Base-by-base conservation (phyloP, 2,113 vertebrate genomes). In the Chloropsis hardwickii region DNA sequence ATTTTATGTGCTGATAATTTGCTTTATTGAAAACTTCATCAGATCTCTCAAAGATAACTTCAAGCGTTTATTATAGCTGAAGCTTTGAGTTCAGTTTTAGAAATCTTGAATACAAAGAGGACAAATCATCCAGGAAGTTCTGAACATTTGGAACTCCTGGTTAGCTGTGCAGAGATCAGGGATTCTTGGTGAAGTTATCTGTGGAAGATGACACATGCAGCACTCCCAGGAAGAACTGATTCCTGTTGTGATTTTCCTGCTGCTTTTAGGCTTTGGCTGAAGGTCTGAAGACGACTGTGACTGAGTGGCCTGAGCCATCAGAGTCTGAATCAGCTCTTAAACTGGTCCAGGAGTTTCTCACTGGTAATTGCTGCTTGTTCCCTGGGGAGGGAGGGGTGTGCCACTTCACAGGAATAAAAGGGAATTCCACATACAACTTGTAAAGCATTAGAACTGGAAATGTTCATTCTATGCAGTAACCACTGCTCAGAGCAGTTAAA, bases 301-400 rank as follows among this genome's bases (percentile, higher is more conserved):
- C 98, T 1, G 98, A 99, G 70, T 99, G 99, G 99, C 97, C 98
- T 39, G 99, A 99, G 70, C 98, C 98, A 3, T 64, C 98, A 37
- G 98, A 99, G 92, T 94, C 94, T 66, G 98, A 97, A 28, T 97
- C 99, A 44, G 98, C 99, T 80, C 81, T 98, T 77, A 97, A 98
- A 66, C 93, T 99, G 86, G 98, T 98, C 58, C 98, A 98, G 94
- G 97, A 98, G 12, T 98, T 99, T 91, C 94, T 99, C 28, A 98
- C 98, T 92, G 99, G 99, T 99, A 96, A 81, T 39, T 85, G 47
- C 57, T 92, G 40, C 44, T 81, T 71, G 21, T 74, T 78, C 37
- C 5, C 0, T 10, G 31, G 39, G 58, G 8, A 42, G 42, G 50
- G 92, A 37, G 13, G n/a, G 15, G 2, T 56, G 35, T 50, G 20